phyloP scores from a whole-genome alignment of 1,140 invertebrate species.

The Cotesia glomerata region DNA sequence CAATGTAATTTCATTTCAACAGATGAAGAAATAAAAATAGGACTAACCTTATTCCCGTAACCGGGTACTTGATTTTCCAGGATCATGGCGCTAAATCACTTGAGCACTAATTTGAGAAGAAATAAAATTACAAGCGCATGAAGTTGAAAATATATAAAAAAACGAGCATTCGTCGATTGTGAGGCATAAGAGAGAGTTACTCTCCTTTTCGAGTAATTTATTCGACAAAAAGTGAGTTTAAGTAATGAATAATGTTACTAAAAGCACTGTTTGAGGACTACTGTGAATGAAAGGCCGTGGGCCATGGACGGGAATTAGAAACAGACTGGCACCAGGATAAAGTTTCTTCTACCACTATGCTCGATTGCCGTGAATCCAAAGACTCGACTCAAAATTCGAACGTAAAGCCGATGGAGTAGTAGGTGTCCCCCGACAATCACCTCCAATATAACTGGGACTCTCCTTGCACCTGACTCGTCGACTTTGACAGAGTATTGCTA shows the following conservation, averaged over 20 bases:
- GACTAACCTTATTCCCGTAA: background rate
- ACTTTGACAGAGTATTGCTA: slow-evolving; percentile 6
- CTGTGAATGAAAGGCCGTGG: too few relatives aligned
- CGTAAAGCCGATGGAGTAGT: background rate
- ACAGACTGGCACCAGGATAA: too few relatives aligned
- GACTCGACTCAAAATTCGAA: background rate
- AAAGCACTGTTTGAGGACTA: too few relatives aligned
- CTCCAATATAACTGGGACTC: background rate
- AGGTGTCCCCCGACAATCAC: slow-evolving; percentile 8
- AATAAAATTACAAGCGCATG: background rate
- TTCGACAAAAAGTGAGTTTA: too few relatives aligned
- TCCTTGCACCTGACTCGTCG: slow-evolving; percentile 15
- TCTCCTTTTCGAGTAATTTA: too few relatives aligned
- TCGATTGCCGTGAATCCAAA: background rate
- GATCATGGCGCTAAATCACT: slow-evolving; percentile 17
- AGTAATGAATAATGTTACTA: too few relatives aligned
- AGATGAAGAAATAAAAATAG: background rate
- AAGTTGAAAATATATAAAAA: too few relatives aligned
- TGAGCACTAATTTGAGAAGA: background rate
- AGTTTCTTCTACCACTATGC: background rate
- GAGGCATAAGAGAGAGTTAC: too few relatives aligned
- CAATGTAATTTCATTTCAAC: background rate
- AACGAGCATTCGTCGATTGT: too few relatives aligned
- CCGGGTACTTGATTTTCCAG: slow-evolving; percentile 20
- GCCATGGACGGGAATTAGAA: too few relatives aligned